Evolutionary conservation across 2,888 invertebrate species (phyloP), one percentile per base, ranked within the genome.

Genomic region (Horisme vitalbata): DNA sequence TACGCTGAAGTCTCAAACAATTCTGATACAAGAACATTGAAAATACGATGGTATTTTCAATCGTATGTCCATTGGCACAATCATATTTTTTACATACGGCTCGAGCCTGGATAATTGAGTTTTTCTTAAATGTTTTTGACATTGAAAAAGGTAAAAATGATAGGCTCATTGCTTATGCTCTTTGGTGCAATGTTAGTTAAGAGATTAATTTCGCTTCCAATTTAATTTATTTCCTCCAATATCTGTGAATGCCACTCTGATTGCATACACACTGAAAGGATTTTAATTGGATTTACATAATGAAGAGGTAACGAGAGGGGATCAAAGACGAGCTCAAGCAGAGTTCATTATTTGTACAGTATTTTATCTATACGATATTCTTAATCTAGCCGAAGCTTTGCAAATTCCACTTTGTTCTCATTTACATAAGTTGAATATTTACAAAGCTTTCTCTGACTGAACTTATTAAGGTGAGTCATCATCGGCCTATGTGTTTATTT

Each of bases 211-310:
- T 15, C 12, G 18, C 18, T 31, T 31, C 12, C 28, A 13, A 15
- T 18, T 31, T 9, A n/a, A 31, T 31, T 15, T 18, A 31, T 31
- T 18, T 31, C 5, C 9, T 26, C 10, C 20, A n/a, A 21, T 33
- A 27, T 26, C 15, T 36, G 31, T 30, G 18, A 36, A 32, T 32
- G 15, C 7, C 28, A 33, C 27, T 20, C 34, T 47, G 47, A 35
- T 35, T 44, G 38, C 26, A 20, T 14, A 41, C 21, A 30, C 27
- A 32, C 36, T 43, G 39, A 41, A 35, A 39, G 37, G 27, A 34
- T 46, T 53, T 44, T 50, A 46, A 49, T 49, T 33, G 45, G 35
- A 49, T 53, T 53, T 39, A 35, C 52, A 45, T 48, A 48, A 48
- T 49, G 45, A 48, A 21, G 32, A 39, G 6, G 24, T 45, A 43